Percentiles rank a stretch among this genome's conserved stretches.
Conservation (phyloP, 1,140 invertebrate species). For the Magallana angulata region DNA sequence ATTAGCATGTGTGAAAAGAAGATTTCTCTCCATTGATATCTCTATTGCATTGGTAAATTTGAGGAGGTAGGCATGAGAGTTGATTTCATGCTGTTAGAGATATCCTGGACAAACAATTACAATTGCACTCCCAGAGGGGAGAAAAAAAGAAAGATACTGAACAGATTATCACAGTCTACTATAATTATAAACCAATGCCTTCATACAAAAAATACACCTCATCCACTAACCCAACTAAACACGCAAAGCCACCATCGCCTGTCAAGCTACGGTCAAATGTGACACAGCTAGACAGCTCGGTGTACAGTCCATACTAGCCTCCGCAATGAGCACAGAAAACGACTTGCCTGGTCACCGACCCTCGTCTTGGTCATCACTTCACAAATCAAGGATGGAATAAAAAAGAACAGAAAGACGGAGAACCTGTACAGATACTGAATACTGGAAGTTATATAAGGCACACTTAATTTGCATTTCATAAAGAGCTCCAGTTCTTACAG, state of each 20-base stretch:
- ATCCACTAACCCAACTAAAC: conserved; percentile 4
- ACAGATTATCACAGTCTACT: conserved; percentile 36
- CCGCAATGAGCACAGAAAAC: not conserved
- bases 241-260: not conserved
- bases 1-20: not conserved
- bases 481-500: not conserved
- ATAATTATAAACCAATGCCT: conserved; percentile 12
- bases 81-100: conserved; percentile 5
- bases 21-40: not conserved
- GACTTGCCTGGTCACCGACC: not conserved
- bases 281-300: not conserved
- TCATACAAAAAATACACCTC: not conserved
- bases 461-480: not conserved
- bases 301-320: not conserved
- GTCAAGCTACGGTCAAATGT: not conserved
- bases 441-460: conserved; percentile 5
- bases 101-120: not conserved
- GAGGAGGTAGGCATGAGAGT: conserved; percentile 20
- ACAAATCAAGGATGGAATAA: conserved; percentile 21
- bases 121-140: not conserved
- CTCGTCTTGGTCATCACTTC: not conserved
- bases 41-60: conserved; percentile 23
- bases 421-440: not conserved
- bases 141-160: conserved; percentile 3
- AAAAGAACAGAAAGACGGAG: not conserved